Evolutionary conservation across 2,888 invertebrate genomes (phyloP), one percentile per base, ranked within the genome.

Genomic region (Pollenia amentaria): DNA sequence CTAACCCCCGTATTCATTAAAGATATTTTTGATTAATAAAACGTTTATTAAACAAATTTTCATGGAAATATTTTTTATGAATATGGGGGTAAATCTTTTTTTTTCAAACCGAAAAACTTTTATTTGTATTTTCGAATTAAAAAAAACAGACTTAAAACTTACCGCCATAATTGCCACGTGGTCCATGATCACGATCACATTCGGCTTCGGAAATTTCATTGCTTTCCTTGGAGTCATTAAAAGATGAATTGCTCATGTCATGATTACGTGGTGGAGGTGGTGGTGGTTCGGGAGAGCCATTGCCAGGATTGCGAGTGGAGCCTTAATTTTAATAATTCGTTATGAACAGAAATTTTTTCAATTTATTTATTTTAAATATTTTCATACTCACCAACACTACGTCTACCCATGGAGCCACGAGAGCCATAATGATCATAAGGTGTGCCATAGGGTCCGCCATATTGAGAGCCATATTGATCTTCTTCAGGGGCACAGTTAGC

Each of bases 201-300:
- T 98, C 98, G 90, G 98, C 97, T 94, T 98, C 98, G 92, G 97
- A 97, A 94, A 97, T 97, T 94, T 98, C 98, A 94, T 97, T 98
- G 94, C 97, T 97, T 93, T 98, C 97, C 94, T 98, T 98, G 93
- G 97, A 97, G 94, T 98, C 98, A 94, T 98, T 98, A 94, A 97
- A 97, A 81, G 96, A 96, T 90, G 96, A 96, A 91, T 96, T 96
- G 90, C 96, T 96, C 90, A 95, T 95, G 93, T 97, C 97, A 91
- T 97, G 97, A 94, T 97, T 97, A 92, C 96, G 96, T 92, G 96
- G 97, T 90, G 96, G 97, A 89, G 96, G 97, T 94, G 95, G 95
- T 89, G 95, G 95, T 67, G 95, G 95, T 93, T 95, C 95, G 90
- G 95, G 93, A 94, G 96, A 92, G 94, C 95, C 94, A 89, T 95